These are phyloP conservation scores for Ligdia adustata DNA, from an alignment of 2,888 invertebrate species.

Conservation along the genomic window DNA sequence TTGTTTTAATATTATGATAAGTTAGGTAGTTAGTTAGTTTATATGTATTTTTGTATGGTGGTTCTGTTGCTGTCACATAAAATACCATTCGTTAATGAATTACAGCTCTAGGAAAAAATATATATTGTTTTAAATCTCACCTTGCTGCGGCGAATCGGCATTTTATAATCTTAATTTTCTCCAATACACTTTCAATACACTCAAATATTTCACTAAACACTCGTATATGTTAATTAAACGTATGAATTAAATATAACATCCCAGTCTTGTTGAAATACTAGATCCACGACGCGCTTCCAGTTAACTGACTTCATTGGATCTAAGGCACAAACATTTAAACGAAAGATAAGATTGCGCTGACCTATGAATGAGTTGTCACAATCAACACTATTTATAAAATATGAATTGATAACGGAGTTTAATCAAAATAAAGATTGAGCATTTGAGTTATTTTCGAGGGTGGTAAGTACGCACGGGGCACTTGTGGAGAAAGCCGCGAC, in stretches of 20 bases:
- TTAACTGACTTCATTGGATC: conserved; percentile 77
- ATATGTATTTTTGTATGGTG: too few relatives aligned
- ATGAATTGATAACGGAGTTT: conserved; percentile 64
- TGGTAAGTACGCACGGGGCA: conserved; percentile 40
- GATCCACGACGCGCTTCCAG: conserved; percentile 64
- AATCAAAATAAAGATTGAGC: conserved; percentile 74
- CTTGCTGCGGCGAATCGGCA: conserved; percentile 78
- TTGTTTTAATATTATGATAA: too few relatives aligned
- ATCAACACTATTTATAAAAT: conserved; percentile 74
- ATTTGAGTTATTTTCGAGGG: conserved; percentile 48
- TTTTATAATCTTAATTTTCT: conserved; percentile 50
- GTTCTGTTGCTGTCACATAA: too few relatives aligned
- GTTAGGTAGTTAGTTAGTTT: too few relatives aligned
- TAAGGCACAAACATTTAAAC: conserved; percentile 81
- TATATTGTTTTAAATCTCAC: conserved; percentile 47
- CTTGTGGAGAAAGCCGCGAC: background rate
- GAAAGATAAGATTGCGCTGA: conserved; percentile 76
- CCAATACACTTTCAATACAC: conserved; percentile 35
- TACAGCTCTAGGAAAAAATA: too few relatives aligned
- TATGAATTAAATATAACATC: conserved; percentile 18
- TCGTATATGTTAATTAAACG: conserved; percentile 8
- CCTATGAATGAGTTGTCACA: conserved; percentile 62
- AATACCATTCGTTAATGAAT: too few relatives aligned
- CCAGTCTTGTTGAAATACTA: conserved; percentile 52
- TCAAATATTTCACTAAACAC: conserved; percentile 31